These are phyloP conservation scores for Phenganax subtilis DNA, from an alignment of 92 coral and sea anemone genomes.

Conservation along the genomic window DNA sequence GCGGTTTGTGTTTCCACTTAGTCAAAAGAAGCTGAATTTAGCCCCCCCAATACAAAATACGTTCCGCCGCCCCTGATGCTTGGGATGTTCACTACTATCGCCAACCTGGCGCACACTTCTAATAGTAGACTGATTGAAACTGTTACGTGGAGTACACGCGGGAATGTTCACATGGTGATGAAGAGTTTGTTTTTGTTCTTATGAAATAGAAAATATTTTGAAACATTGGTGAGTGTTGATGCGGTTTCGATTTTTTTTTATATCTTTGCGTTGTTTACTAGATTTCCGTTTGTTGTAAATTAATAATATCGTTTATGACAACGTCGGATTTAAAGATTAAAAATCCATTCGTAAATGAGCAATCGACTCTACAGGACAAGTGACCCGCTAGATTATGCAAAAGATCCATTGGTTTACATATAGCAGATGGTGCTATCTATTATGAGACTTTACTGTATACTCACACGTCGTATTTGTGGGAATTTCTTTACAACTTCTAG, in stretches of 20 bases:
- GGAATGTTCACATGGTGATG: slow-evolving; percentile 3
- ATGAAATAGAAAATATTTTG: neutral
- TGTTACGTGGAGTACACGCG: neutral
- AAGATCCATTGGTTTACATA: too few relatives aligned
- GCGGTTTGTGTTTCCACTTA: too few relatives aligned
- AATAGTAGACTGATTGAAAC: neutral
- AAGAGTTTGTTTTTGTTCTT: neutral
- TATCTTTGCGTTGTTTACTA: neutral
- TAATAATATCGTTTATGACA: neutral
- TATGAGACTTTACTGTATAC: too few relatives aligned
- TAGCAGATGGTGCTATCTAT: too few relatives aligned
- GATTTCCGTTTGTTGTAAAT: neutral
- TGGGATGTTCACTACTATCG: too few relatives aligned
- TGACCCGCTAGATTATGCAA: too few relatives aligned
- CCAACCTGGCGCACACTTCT: too few relatives aligned
- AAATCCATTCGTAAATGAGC: slow-evolving; percentile 5
- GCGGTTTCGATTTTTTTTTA: neutral
- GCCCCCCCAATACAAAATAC: too few relatives aligned
- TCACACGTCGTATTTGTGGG: too few relatives aligned
- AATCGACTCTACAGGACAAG: neutral
- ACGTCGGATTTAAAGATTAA: neutral
- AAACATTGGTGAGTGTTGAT: neutral
- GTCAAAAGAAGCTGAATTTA: too few relatives aligned
- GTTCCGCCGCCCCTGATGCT: too few relatives aligned
- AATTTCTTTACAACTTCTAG: too few relatives aligned